phyloP scores from a whole-genome alignment of 2,797 vertebrate species.

The Ibycter americanus region DNA sequence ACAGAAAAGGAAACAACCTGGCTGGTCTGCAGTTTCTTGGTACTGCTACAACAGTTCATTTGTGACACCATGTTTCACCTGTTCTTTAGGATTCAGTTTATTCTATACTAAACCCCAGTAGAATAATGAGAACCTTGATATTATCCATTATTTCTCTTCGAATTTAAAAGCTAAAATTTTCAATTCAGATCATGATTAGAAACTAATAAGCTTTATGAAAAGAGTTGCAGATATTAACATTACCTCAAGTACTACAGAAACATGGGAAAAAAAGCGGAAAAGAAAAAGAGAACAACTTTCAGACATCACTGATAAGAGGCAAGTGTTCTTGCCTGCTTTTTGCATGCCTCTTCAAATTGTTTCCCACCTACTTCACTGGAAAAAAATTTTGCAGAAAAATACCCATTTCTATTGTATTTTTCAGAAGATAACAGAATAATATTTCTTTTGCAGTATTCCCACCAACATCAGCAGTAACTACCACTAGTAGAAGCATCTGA shows the following conservation, averaged over 20 bases:
- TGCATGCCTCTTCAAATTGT: not conserved
- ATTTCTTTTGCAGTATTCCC: not conserved
- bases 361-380: not conserved
- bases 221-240: fast-evolving
- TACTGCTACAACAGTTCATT: not conserved
- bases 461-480: not conserved
- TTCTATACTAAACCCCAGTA: fast-evolving
- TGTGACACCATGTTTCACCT: not conserved
- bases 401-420: not conserved
- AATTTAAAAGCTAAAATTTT: not conserved
- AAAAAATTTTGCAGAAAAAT: not conserved
- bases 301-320: not conserved
- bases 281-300: not conserved
- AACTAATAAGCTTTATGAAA: not conserved
- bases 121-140: not conserved
- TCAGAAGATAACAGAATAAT: not conserved
- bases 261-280: not conserved
- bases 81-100: not conserved
- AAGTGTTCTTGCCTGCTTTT: not conserved
- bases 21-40: not conserved
- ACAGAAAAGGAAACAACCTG: not conserved
- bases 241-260: not conserved
- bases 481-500: not conserved
- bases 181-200: not conserved
- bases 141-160: not conserved